phyloP scores from a whole-genome alignment of 2,888 invertebrate species.

The Magallana nippona region DNA sequence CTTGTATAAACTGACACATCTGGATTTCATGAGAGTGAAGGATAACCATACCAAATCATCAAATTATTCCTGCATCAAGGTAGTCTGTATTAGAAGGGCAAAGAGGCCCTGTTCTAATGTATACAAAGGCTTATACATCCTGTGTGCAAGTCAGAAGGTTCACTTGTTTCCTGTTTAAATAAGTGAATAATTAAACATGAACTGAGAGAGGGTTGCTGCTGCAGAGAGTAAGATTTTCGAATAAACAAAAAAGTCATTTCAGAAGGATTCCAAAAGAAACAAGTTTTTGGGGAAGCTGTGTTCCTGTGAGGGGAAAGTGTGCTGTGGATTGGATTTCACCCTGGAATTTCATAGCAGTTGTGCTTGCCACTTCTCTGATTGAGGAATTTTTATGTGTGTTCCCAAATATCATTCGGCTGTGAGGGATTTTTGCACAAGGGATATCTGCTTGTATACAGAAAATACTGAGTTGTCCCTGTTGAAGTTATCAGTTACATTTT shows the following conservation, averaged over 20 bases:
- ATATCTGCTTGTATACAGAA: not conserved
- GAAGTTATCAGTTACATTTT: not conserved
- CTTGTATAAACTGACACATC: constrained; percentile 31
- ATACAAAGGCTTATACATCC: constrained; percentile 28
- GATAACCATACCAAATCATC: constrained; percentile 27
- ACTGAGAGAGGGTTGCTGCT: not conserved
- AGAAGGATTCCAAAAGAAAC: constrained; percentile 18
- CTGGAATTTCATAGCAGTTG: constrained; percentile 30
- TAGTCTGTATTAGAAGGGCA: constrained; percentile 11
- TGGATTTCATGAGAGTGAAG: constrained; percentile 35
- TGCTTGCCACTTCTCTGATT: constrained; percentile 23
- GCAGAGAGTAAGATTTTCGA: not conserved
- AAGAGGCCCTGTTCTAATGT: constrained; percentile 25
- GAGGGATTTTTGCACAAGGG: not conserved
- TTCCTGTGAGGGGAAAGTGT: constrained; percentile 20
- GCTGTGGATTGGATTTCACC: constrained; percentile 39
- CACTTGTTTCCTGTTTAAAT: constrained; percentile 35
- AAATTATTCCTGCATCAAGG: constrained; percentile 21
- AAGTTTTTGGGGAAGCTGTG: not conserved
- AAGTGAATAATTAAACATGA: constrained; percentile 17
- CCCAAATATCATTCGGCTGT: constrained; percentile 23
- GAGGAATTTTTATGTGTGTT: constrained; percentile 32
- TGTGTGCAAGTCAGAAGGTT: constrained; percentile 26
- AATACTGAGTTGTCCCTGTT: constrained; percentile 12
- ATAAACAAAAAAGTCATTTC: constrained; percentile 32